These are phyloP conservation scores for Somateria mollissima DNA, from an alignment of 2,797 vertebrate genomes.

Conservation along the genomic window DNA sequence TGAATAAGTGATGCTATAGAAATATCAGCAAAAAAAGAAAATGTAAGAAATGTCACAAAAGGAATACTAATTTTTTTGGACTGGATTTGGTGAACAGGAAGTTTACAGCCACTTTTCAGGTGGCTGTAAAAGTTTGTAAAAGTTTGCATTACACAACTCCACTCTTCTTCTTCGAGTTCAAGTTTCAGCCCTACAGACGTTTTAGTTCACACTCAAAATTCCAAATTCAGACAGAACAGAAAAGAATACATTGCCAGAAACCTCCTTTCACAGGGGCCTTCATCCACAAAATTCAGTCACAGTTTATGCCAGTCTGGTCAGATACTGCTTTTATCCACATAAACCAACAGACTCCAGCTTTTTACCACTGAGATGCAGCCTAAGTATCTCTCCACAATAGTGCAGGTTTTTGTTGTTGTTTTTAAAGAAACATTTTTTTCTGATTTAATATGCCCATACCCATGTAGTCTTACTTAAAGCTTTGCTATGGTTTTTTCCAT, in stretches of 20 bases:
- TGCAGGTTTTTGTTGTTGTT: neutral
- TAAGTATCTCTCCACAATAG: neutral
- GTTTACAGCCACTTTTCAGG: neutral
- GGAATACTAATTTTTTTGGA: neutral
- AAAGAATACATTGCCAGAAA: neutral
- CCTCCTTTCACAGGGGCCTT: neutral
- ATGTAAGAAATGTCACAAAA: neutral
- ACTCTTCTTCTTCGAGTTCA: neutral
- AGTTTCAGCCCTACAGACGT: neutral
- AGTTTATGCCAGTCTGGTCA: neutral
- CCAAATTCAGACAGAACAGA: neutral
- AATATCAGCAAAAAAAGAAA: neutral
- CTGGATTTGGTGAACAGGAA: neutral
- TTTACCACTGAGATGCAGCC: neutral
- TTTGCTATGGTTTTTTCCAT: neutral
- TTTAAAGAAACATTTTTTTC: neutral
- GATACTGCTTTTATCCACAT: neutral
- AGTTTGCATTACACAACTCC: neutral
- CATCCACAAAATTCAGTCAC: neutral
- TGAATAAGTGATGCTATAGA: neutral
- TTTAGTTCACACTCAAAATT: neutral
- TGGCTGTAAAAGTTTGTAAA: neutral
- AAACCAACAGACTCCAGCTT: neutral
- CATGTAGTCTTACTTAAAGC: neutral
- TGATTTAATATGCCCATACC: neutral